Base-by-base conservation (phyloP, 1,140 invertebrate genomes). In the Steinernema khuongi region DNA sequence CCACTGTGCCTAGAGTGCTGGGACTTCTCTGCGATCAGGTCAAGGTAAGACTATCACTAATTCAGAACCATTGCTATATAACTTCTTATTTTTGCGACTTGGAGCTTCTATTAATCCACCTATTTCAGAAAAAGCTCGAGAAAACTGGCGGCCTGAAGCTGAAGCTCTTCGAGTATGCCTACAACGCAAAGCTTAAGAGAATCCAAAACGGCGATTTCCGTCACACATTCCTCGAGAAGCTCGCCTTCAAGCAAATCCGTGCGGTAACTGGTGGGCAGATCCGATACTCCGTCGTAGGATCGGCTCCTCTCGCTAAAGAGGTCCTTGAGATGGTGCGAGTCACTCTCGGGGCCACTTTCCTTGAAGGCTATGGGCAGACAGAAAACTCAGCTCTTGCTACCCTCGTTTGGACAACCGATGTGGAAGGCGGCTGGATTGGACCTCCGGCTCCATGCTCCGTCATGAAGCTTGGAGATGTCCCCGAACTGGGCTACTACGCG, bases 311-410 rank as follows among this genome's bases (percentile, higher is more conserved):
- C 31, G 92, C 93, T 31, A 91, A 92, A 31, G 93, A 93, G 85
- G 93, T 97, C 17, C 89, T 97, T 1, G 94, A 92, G 1, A 97
- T 97, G 85, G 90, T 92, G 68, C 89, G 94, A 77, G 95, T 92
- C 85, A 92, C 93, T 41, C 89, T 96, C 7, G 94, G 95, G 0
- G 86, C 95, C 79, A 92, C 94, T 85, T 89, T 89, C 87, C 72
- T 67, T 50, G 74, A 44, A 60, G 43, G 95, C n/a, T 97, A 97
- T 86, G 95, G 95, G 0, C 94, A 96, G 87, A 97, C 95, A 1
- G 95, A 97, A 86, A 94, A 92, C 83, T 91, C 90, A 60, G 94
- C 93, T 70, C 93, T 94, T n/a, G 91, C 93, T 26, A 93, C 93
- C 19, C 87, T 96, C 1, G 94, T 93, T 11, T 90, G 96, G 72